Base-by-base conservation (phyloP, 2,797 vertebrate species). In the Eospalax fontanierii region DNA sequence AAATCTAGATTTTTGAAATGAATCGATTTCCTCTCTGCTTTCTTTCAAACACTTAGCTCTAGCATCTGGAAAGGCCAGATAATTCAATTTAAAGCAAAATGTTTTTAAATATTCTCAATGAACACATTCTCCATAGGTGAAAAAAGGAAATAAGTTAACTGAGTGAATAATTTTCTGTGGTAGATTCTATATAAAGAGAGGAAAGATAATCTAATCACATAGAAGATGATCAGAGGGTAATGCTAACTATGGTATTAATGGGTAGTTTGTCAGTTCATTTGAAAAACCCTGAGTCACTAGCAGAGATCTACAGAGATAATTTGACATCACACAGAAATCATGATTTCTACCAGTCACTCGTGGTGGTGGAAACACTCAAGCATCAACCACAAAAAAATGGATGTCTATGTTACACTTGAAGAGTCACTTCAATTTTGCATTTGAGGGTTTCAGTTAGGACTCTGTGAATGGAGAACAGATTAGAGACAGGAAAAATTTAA, bases 31-130 rank as follows among this genome's bases (percentile, higher is more conserved):
- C 79, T 68, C 75, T 46, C 35, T 46, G 57, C 11, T 2, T 43
- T 71, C n/a, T 87, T 85, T n/a, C 71, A 73, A 92, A 19, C 35
- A 88, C 19, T 70, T 82, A 76, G 19, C 70, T 91, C 28, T 50
- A 89, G n/a, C 19, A 75, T 4, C 1, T 57, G n/a, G 16, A 78
- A 80, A 86, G 61, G 8, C 16, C 66, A 57, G 38, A 24, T 38
- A 5, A 86, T n/a, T 70, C n/a, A 57, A 15, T 57, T 57, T 57
- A 57, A 57, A 57, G n/a, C 54, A 68, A 46, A 87, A 54, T 11
- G 54, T 21, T 26, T 1, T 4, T 8, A 43, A 74, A 28, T 3
- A 30, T 8, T 40, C 12, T 26, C 6, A 82, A 35, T 21, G 6
- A 46, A 1, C 40, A 35, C 35, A 22, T 11, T 90, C 26, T 65